Evolutionary conservation across 2,888 invertebrate species (phyloP).

Genomic region (Microplitis manilae): DNA sequence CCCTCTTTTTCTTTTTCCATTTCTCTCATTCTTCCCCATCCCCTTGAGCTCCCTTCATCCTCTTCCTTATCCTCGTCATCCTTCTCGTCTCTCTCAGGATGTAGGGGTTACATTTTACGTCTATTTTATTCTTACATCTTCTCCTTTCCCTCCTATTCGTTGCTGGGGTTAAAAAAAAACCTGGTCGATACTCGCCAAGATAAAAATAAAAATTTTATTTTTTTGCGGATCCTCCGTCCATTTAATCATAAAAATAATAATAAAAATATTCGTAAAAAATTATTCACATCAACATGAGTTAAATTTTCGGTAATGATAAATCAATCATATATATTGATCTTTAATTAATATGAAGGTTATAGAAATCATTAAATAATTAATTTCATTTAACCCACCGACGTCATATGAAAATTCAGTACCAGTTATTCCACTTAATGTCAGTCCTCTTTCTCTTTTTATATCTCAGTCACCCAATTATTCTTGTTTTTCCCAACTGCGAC

Average conservation of each 20-base stretch:
- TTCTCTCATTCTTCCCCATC: constrained; percentile 20
- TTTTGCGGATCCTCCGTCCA: neutral
- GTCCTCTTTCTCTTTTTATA: constrained; percentile 23
- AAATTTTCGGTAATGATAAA: neutral
- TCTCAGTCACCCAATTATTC: constrained; percentile 21
- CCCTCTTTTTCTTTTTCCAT: constrained; percentile 22
- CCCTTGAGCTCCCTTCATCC: neutral
- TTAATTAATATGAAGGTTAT: neutral
- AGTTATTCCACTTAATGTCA: constrained; percentile 26
- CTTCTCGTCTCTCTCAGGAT: constrained; percentile 18
- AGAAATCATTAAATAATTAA: neutral
- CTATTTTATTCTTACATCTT: constrained; percentile 18
- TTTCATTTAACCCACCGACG: constrained; percentile 12
- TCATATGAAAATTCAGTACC: constrained; percentile 24
- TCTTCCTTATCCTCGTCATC: neutral
- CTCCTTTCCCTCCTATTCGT: constrained; percentile 22
- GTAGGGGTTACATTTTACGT: constrained; percentile 13
- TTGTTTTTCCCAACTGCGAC: neutral
- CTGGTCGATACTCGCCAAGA: neutral
- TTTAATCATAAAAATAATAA: neutral
- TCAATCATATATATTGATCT: neutral
- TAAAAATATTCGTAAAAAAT: neutral
- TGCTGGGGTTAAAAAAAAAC: constrained; percentile 1
- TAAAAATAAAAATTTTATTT: neutral
- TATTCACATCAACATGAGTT: no score